These are phyloP conservation scores for Seriola quinqueradiata DNA, from an alignment of 2,113 vertebrate species.

Conservation along the genomic window DNA sequence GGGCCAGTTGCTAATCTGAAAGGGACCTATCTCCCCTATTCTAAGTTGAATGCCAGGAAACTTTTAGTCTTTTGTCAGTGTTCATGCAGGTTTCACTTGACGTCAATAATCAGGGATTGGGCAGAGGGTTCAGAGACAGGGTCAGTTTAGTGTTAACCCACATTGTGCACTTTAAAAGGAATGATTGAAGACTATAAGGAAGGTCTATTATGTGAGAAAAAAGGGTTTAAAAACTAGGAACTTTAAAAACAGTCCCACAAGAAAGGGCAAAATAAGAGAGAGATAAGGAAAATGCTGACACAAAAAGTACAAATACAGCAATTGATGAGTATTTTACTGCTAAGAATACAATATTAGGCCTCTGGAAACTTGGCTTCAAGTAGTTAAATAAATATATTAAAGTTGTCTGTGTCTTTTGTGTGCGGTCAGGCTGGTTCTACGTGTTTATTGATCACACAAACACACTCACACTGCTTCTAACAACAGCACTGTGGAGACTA, in stretches of 20 bases:
- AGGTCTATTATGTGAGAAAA: constrained; percentile 14
- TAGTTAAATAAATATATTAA: background rate
- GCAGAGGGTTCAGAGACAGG: constrained; percentile 37
- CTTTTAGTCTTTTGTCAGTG: constrained; percentile 50
- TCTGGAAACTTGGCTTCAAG: constrained; percentile 3
- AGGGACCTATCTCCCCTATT: constrained; percentile 74
- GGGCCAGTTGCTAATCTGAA: constrained; percentile 76
- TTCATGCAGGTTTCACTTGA: constrained; percentile 61
- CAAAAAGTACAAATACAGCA: background rate
- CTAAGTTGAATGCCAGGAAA: constrained; percentile 69
- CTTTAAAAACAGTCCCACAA: background rate
- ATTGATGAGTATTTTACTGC: background rate
- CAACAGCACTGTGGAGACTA: background rate
- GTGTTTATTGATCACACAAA: background rate
- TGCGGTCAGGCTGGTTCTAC: background rate
- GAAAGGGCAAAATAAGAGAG: constrained; percentile 17
- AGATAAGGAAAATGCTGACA: constrained; percentile 3
- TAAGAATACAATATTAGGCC: background rate
- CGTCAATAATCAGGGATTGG: constrained; percentile 40
- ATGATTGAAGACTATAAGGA: constrained; percentile 31
- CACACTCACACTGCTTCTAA: background rate
- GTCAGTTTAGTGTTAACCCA: constrained; percentile 57
- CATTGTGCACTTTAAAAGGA: constrained; percentile 42
- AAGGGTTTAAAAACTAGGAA: background rate
- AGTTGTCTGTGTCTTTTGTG: background rate